A percentile compares a stretch with the other conserved stretches of the same genome.
These are phyloP conservation scores for Coenonympha arcania DNA, from an alignment of 2,888 invertebrate genomes.

Conservation along the genomic window DNA sequence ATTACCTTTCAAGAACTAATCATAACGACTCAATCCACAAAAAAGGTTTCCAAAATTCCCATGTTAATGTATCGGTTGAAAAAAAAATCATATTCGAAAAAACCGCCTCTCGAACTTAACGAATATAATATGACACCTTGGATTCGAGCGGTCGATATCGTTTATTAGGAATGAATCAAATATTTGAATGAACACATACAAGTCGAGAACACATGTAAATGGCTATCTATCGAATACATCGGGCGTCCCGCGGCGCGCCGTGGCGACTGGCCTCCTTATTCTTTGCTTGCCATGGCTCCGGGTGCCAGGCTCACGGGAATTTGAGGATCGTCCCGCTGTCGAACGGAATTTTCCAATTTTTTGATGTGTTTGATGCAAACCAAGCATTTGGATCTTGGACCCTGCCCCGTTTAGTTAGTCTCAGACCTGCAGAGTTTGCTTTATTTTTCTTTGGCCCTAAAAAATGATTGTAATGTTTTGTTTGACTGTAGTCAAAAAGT, in stretches of 20 bases:
- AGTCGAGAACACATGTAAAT: conserved; percentile 72
- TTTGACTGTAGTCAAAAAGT: too few species aligned
- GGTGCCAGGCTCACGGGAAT: background rate
- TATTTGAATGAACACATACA: conserved; percentile 73
- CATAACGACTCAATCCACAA: conserved; percentile 8
- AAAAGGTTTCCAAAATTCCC: conserved; percentile 7
- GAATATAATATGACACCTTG: conserved; percentile 54
- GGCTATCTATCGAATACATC: conserved; percentile 67
- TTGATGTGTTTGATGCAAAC: too few species aligned
- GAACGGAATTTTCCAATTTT: too few species aligned
- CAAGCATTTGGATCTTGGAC: too few species aligned
- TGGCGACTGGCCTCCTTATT: conserved; percentile 50
- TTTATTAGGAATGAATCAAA: conserved; percentile 61
- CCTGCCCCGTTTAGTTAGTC: too few species aligned
- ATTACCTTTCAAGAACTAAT: conserved; percentile 1
- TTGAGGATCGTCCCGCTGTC: background rate
- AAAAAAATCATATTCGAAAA: conserved; percentile 9
- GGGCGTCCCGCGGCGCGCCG: conserved; percentile 62
- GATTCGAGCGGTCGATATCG: conserved; percentile 35
- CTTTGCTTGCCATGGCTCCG: conserved; percentile 50
- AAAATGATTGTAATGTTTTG: too few species aligned
- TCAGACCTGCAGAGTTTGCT: too few species aligned
- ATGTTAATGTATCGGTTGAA: conserved; percentile 10
- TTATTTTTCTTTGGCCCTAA: too few species aligned
- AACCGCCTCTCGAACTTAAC: too few species aligned